Evolutionary conservation across 2,797 vertebrate genomes (phyloP), one percentile per base, ranked within the genome.

Genomic region (Lemur catta): DNA sequence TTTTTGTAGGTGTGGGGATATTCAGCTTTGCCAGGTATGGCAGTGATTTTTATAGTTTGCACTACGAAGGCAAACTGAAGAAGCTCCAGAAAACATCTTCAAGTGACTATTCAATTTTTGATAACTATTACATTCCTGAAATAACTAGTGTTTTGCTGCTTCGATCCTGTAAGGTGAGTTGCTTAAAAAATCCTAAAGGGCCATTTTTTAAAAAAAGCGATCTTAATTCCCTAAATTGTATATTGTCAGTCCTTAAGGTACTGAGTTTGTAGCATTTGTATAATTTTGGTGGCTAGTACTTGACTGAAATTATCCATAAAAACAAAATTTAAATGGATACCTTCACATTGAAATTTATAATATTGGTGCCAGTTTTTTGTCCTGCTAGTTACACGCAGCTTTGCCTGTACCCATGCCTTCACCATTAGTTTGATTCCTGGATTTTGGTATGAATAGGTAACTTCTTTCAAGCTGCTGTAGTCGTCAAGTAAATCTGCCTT

Each of bases 21-120:
- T 99, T 99, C 98, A 99, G 99, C 96, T 99, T 99, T 92, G 99
- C 99, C 89, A 98, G 99, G 84, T 99, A 99, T 46, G 99, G 99
- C 93, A 98, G 98, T 95, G 98, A 98, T 91, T 99, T 99, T 97
- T 99, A 99, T 81, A 98, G 97, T 80, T 96, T 93, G 8, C 96
- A 24, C 91, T 99, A 99, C 75, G 97, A 98, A 55, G 99, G 99
- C 9, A 97, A 80, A 38, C 80, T 99, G 96, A 98, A 97, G 97
- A 98, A 96, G 69, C 72, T 14, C 1, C 91, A 95, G 41, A 92
- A 93, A 72, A 96, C 50, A 46, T 98, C 97, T 55, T 96, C 92
- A 9, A 94, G 96, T 13, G 98, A 99, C 97, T 99, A 99, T 84
- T 98, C 98, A 9, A 93, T 98, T 93, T 99, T 99, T 95, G 97